A percentile compares a stretch with the other conserved stretches of the same genome.
Evolutionary conservation across 2,113 vertebrate genomes (phyloP).

Genomic region (Aythya baeri): DNA sequence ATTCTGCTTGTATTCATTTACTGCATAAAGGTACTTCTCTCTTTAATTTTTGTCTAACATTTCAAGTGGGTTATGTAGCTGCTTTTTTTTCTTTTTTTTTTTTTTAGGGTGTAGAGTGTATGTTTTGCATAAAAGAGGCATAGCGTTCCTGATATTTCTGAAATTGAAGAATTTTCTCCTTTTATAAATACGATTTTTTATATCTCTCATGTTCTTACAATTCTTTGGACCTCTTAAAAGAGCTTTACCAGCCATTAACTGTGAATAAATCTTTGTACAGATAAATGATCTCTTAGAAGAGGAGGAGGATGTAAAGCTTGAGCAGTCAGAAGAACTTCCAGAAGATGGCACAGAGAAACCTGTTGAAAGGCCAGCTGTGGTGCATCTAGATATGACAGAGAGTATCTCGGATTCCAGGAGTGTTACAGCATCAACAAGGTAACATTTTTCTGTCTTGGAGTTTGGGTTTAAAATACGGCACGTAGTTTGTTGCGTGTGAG

Average conservation of each 20-base stretch:
- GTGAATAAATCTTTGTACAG: conserved; percentile 60
- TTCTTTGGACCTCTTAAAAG: not conserved
- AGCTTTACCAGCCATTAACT: not conserved
- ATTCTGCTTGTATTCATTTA: not conserved
- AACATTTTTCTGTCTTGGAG: not conserved
- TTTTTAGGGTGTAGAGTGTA: not conserved
- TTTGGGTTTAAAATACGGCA: not conserved
- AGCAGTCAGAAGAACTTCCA: conserved; percentile 92
- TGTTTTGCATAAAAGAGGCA: not conserved
- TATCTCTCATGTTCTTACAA: not conserved
- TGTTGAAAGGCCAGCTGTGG: conserved; percentile 73
- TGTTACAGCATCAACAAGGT: conserved; percentile 81
- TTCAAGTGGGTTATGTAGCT: not conserved
- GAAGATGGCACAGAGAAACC: conserved; percentile 87
- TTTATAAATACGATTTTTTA: rapidly evolving
- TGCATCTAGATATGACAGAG: conserved; percentile 77
- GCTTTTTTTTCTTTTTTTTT: not conserved
- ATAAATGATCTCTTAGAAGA: conserved; percentile 91
- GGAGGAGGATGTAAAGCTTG: conserved; percentile 93
- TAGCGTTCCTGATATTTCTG: not conserved
- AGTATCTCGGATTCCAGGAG: conserved; percentile 74
- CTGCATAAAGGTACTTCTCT: not conserved
- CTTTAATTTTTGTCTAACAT: not conserved
- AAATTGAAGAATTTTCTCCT: not conserved
- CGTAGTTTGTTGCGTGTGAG: not conserved